phyloP scores from a whole-genome alignment of 2,113 vertebrate genomes.

The Anolis sagrei region DNA sequence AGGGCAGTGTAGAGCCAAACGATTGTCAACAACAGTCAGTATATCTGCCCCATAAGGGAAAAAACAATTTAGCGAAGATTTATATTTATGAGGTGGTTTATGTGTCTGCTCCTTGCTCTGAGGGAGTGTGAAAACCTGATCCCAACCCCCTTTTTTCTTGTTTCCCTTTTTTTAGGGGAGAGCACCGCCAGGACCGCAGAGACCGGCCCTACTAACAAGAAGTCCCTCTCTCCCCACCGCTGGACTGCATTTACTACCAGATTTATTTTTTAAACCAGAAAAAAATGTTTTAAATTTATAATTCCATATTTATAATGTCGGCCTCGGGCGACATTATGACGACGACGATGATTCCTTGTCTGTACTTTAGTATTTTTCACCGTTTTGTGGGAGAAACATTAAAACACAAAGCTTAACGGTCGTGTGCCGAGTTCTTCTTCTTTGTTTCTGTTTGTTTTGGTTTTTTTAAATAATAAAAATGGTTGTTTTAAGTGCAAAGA shows the following conservation, averaged over 20 bases:
- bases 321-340: slow-evolving; percentile 76
- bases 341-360: slow-evolving; percentile 75
- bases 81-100: too few relatives aligned
- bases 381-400: slow-evolving; percentile 81
- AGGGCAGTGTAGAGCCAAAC: too few relatives aligned
- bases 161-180: slow-evolving; percentile 73
- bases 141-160: fast-evolving
- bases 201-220: slow-evolving; percentile 87
- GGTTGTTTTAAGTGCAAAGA: slow-evolving; percentile 61
- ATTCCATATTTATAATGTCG: slow-evolving; percentile 90
- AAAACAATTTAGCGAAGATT: too few relatives aligned
- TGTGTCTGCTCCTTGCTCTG: too few relatives aligned
- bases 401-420: slow-evolving; percentile 79
- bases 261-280: slow-evolving; percentile 91
- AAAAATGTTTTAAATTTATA: slow-evolving; percentile 93
- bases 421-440: slow-evolving; percentile 71
- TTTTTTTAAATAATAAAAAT: slow-evolving; percentile 56
- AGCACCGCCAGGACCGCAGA: slow-evolving; percentile 92
- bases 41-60: too few relatives aligned
- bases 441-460: slow-evolving; percentile 32
- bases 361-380: slow-evolving; percentile 84
- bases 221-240: background rate
- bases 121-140: too few relatives aligned
- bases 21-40: too few relatives aligned
- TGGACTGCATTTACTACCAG: slow-evolving; percentile 84